Percentiles rank a stretch among this genome's conserved stretches.
These are phyloP conservation scores for Eurystomus gularis DNA, from an alignment of 2,113 vertebrate genomes.

Conservation along the genomic window DNA sequence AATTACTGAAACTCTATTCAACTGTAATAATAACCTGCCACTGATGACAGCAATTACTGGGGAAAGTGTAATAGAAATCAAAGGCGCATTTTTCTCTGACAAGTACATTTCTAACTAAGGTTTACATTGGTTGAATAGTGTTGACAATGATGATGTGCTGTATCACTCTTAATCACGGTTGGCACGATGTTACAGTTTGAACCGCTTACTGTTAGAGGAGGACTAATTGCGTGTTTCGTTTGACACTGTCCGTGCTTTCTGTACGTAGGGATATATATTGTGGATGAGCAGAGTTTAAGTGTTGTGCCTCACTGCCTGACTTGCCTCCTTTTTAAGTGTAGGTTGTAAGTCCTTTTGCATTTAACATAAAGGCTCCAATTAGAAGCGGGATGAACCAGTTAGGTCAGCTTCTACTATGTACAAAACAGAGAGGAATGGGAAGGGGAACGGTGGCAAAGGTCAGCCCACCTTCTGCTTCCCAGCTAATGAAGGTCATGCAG, in stretches of 20 bases:
- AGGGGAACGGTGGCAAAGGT: not conserved
- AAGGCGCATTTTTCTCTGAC: slow-evolving; percentile 84
- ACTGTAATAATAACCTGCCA: slow-evolving; percentile 89
- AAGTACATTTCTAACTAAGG: slow-evolving; percentile 82
- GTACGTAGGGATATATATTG: slow-evolving; percentile 1
- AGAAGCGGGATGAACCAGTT: not conserved
- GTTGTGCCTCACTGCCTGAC: slow-evolving; percentile 34
- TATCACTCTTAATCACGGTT: slow-evolving; percentile 83
- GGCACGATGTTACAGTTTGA: slow-evolving; percentile 73
- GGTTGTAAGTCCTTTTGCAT: not conserved
- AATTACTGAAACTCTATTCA: slow-evolving; percentile 87
- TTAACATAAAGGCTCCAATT: slow-evolving; percentile 2
- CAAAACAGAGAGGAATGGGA: not conserved
- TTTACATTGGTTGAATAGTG: slow-evolving; percentile 82
- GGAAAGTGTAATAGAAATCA: slow-evolving; percentile 83
- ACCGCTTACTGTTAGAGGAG: slow-evolving; percentile 59
- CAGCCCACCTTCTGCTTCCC: not conserved
- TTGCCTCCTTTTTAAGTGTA: not conserved
- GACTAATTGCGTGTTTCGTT: slow-evolving; percentile 73
- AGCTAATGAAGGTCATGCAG: not conserved
- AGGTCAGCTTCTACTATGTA: not conserved
- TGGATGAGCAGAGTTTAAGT: slow-evolving; percentile 45
- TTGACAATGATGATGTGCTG: slow-evolving; percentile 83
- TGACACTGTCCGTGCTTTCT: slow-evolving; percentile 66
- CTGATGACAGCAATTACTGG: slow-evolving; percentile 85